Base-by-base conservation (phyloP, 2,888 invertebrate species). In the Macrosiphum euphorbiae region DNA sequence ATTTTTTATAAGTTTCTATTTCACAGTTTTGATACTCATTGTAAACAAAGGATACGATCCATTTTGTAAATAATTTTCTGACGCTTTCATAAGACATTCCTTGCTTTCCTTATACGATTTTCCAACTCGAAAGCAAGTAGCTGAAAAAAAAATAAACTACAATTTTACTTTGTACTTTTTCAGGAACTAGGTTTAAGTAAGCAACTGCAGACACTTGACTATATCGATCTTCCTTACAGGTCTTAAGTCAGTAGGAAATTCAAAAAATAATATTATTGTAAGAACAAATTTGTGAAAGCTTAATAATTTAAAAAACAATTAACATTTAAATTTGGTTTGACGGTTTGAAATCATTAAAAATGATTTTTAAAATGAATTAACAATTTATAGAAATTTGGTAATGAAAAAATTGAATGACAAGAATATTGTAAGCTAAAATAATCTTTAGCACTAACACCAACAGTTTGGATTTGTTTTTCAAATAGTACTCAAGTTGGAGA, bases 101-200 rank as follows among this genome's bases (percentile, higher is more conserved):
- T 97, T 98, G 95, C 98, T 97, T 95, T 98, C 97, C 94, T 97
- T 97, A 95, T 97, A 97, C 28, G 98, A 97, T 95, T 98, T 98
- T 8, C 98, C 98, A 96, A 98, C 97, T 95, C 98, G 97, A 96
- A 98, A 99, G 95, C 98, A 98, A 90, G 98, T 98, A 0, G 99
- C 99, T 98, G 96, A 94, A 97, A 97, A 92, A 95, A 95, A 94
- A 95, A 93, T 86, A 35, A n/a, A n/a, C 20, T 1, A 61, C 8
- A 61, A 61, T 50, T 84, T 89, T 44, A 93, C 92, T 90, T 88
- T 89, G 35, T 90, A 47, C 55, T 52, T 95, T 94, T 88, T 91
- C 61, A 87, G 44, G 52, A 91, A 94, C 58, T 52, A 44, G 47
- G 8, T 87, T 89, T 93, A 89, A 58, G 35, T 35, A 78, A 35